These are phyloP conservation scores for Caenorhabditis sp. DNA, from an alignment of 2,888 invertebrate species.

Conservation along the genomic window DNA sequence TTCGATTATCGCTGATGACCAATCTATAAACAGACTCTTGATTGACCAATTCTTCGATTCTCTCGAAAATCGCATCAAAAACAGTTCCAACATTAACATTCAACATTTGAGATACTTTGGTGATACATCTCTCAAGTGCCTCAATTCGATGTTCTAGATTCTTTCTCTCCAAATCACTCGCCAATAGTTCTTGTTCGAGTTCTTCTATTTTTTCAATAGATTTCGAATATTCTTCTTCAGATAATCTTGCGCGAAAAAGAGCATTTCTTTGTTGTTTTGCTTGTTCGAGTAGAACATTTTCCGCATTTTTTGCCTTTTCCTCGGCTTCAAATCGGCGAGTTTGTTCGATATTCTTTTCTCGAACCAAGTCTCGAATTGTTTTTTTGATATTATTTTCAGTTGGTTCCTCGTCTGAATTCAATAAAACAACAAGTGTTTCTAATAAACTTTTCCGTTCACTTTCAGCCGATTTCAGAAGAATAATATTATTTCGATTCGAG, in stretches of 20 bases:
- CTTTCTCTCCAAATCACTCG: slow-evolving; percentile 35
- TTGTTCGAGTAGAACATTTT: slow-evolving; percentile 39
- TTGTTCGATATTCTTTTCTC: slow-evolving; percentile 31
- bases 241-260: slow-evolving; percentile 44
- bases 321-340: slow-evolving; percentile 36
- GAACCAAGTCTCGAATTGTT: slow-evolving; percentile 28
- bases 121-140: slow-evolving; percentile 20
- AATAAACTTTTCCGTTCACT: slow-evolving; percentile 39
- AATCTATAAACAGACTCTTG: slow-evolving; percentile 38
- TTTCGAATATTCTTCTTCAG: slow-evolving; percentile 41
- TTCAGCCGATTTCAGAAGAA: slow-evolving; percentile 44
- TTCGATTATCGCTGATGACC: slow-evolving; percentile 30
- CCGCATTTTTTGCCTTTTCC: slow-evolving; percentile 27
- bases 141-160: slow-evolving; percentile 30
- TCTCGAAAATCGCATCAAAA: slow-evolving; percentile 27
- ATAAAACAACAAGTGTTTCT: slow-evolving; percentile 39
- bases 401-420: slow-evolving; percentile 35
- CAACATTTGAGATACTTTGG: slow-evolving; percentile 28
- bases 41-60: slow-evolving; percentile 33
- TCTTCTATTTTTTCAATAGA: slow-evolving; percentile 35
- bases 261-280: slow-evolving; percentile 51
- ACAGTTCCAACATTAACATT: slow-evolving; percentile 27
- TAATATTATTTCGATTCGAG: slow-evolving; percentile 33
- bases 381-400: slow-evolving; percentile 40
- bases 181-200: slow-evolving; percentile 33